Percentiles rank a stretch among this genome's conserved stretches.
These are phyloP conservation scores for Callinectes sapidus DNA, from an alignment of 2,888 invertebrate species.

Conservation along the genomic window DNA sequence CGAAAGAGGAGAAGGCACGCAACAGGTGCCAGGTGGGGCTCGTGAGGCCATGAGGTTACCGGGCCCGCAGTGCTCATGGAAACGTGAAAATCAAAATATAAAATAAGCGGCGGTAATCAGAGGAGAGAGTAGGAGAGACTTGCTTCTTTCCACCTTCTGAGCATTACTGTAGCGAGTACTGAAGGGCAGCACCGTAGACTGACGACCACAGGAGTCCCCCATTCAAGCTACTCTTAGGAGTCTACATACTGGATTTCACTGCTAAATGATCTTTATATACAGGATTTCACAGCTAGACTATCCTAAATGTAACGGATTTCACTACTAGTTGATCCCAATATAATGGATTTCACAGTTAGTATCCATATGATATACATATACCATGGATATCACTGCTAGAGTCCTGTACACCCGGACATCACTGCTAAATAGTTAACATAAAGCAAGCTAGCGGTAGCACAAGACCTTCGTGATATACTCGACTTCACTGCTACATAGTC, in stretches of 20 bases:
- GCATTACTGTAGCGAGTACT: background rate
- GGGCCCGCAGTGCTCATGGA: background rate
- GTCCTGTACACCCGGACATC: background rate
- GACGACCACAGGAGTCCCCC: background rate
- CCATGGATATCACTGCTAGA: background rate
- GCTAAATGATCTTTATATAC: background rate
- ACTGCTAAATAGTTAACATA: background rate
- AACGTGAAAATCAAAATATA: background rate
- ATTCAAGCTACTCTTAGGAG: background rate
- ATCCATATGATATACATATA: background rate
- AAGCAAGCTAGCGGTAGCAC: background rate
- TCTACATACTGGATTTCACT: background rate
- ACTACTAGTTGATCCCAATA: background rate
- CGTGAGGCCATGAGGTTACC: background rate
- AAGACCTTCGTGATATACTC: background rate
- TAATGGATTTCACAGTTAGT: background rate
- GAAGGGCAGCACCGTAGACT: background rate
- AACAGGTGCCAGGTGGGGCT: conserved; percentile 20
- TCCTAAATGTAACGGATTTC: background rate
- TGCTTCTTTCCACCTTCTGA: background rate
- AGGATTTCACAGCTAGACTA: background rate
- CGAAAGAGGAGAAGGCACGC: background rate
- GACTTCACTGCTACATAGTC: background rate
- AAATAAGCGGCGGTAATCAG: background rate
- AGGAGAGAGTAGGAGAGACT: background rate